Evolutionary conservation across 2,113 vertebrate genomes (phyloP).

Genomic region (Geothlypis trichas): DNA sequence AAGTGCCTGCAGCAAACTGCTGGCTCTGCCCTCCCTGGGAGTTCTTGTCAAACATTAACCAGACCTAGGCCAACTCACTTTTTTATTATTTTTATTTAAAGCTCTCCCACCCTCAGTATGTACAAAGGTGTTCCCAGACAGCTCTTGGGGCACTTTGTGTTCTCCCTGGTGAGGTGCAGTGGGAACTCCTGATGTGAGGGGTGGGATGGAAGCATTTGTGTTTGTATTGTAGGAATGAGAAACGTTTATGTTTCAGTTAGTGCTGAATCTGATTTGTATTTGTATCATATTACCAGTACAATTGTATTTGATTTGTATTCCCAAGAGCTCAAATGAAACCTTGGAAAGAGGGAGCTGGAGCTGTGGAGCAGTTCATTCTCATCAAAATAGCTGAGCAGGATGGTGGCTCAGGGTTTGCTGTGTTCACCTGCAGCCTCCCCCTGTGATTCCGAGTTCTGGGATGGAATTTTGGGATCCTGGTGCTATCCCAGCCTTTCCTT

Average conservation of each 20-base stretch:
- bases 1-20: neutral
- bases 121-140: neutral
- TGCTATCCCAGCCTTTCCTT: neutral
- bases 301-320: neutral
- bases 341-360: neutral
- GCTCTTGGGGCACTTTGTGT: neutral
- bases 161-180: neutral
- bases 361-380: neutral
- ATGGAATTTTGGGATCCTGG: neutral
- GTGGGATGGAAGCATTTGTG: neutral
- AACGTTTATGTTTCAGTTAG: neutral
- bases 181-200: neutral
- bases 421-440: neutral
- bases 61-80: neutral
- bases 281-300: neutral
- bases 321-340: neutral
- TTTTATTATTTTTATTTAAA: neutral
- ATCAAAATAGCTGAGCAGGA: fast-evolving
- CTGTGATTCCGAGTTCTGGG: neutral
- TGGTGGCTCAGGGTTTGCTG: neutral
- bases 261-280: neutral
- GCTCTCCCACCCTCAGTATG: fast-evolving
- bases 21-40: neutral
- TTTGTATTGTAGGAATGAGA: neutral
- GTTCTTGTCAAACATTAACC: constrained; percentile 16